These are phyloP conservation scores for Platyrinchus mystaceus DNA, from an alignment of 2,797 vertebrate species.

Conservation along the genomic window DNA sequence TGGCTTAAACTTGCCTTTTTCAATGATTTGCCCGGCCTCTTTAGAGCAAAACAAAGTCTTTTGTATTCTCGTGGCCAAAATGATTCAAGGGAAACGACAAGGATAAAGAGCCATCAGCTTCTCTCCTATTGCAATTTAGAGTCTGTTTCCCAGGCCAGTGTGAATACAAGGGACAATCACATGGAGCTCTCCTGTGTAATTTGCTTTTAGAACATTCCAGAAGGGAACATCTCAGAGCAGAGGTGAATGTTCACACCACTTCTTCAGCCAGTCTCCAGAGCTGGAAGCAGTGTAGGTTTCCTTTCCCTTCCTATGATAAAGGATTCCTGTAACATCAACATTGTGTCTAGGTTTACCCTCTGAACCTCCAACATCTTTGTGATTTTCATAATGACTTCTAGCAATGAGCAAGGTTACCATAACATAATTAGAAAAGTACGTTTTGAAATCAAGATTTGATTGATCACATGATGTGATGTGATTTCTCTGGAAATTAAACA, in stretches of 20 bases:
- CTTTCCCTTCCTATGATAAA: background rate
- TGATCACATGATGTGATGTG: no score
- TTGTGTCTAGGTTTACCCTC: background rate
- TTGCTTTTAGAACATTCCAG: background rate
- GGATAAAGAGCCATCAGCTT: background rate
- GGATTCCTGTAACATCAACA: background rate
- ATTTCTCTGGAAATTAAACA: background rate
- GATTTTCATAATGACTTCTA: background rate
- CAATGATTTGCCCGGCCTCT: background rate
- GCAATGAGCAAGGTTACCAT: background rate
- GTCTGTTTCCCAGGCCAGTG: background rate
- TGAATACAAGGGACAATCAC: background rate
- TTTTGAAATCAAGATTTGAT: background rate
- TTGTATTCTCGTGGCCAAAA: background rate
- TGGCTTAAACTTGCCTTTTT: constrained; percentile 8
- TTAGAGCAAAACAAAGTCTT: constrained; percentile 7
- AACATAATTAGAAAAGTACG: background rate
- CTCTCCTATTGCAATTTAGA: background rate
- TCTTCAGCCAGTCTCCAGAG: background rate
- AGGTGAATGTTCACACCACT: background rate
- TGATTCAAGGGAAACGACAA: background rate
- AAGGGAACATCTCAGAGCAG: background rate
- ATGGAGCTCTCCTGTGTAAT: background rate
- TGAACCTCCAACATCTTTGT: background rate
- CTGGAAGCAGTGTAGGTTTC: background rate